A percentile compares a stretch with the other conserved stretches of the same genome.
These are phyloP conservation scores for Drosophila santomea DNA, from an alignment of 1,140 invertebrate genomes.

Conservation along the genomic window DNA sequence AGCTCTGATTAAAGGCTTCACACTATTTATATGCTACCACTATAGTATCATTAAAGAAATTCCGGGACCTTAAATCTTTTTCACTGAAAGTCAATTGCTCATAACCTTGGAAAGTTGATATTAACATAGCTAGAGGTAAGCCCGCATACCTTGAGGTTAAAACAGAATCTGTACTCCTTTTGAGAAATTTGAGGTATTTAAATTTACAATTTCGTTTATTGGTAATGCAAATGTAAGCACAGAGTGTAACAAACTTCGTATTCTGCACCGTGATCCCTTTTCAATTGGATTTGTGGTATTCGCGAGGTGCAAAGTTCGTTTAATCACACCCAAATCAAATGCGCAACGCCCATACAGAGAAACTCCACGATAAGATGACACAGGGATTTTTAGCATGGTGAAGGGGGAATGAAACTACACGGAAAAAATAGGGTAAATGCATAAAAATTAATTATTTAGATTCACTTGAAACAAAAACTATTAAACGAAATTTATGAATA, in stretches of 20 bases:
- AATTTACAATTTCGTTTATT: conserved; percentile 59
- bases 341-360: conserved; percentile 23
- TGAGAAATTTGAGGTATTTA: conserved; percentile 27
- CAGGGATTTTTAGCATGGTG: background rate
- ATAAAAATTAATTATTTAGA: too few relatives aligned
- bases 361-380: conserved; percentile 17
- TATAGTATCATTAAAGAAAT: too few relatives aligned
- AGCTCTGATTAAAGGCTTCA: too few relatives aligned
- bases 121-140: background rate
- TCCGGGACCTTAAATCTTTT: too few relatives aligned
- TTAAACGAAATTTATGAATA: too few relatives aligned
- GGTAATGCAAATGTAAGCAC: conserved; percentile 67
- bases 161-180: background rate
- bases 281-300: conserved; percentile 37
- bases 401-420: background rate
- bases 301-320: conserved; percentile 65
- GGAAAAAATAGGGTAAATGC: background rate
- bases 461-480: too few relatives aligned
- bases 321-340: conserved; percentile 74
- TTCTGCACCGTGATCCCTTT: conserved; percentile 55
- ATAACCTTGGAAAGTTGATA: background rate
- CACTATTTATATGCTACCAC: too few relatives aligned
- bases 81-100: background rate
- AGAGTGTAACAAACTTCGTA: conserved; percentile 47
- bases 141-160: background rate